A percentile compares a stretch with the other conserved stretches of the same genome.
phyloP scores from a whole-genome alignment of 2,888 invertebrate species.

The Idaea straminata region DNA sequence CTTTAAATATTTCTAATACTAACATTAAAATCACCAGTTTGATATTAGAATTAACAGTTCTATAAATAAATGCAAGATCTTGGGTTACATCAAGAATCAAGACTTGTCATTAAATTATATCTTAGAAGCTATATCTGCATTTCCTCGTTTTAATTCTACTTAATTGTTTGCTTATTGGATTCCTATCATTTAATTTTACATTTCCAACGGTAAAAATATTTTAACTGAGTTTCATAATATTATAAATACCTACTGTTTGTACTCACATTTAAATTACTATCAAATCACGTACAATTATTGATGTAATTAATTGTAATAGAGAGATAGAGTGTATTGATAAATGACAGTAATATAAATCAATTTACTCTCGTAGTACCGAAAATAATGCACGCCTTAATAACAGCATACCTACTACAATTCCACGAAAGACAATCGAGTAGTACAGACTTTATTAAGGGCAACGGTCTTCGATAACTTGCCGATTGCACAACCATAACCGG shows the following conservation, averaged over 20 bases:
- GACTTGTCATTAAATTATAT: neutral
- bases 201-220: neutral
- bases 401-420: slow-evolving; percentile 37
- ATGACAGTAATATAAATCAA: slow-evolving; percentile 7
- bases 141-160: neutral
- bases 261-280: neutral
- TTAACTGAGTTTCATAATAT: neutral
- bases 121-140: neutral
- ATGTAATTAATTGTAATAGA: neutral
- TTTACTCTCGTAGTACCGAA: slow-evolving; percentile 39
- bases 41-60: neutral
- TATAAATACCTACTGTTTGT: neutral
- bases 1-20: slow-evolving; percentile 23
- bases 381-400: slow-evolving; percentile 61
- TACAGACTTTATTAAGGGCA: slow-evolving; percentile 47
- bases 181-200: neutral
- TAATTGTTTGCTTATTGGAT: neutral
- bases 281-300: neutral
- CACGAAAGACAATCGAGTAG: slow-evolving; percentile 60
- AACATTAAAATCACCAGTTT: slow-evolving; percentile 18
- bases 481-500: slow-evolving; percentile 69
- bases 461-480: slow-evolving; percentile 65
- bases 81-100: neutral
- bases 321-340: slow-evolving; percentile 5
- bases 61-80: neutral